A percentile compares a stretch with the other conserved stretches of the same genome.
Conservation (phyloP, 2,113 vertebrate genomes). For the Macrotis lagotis region DNA sequence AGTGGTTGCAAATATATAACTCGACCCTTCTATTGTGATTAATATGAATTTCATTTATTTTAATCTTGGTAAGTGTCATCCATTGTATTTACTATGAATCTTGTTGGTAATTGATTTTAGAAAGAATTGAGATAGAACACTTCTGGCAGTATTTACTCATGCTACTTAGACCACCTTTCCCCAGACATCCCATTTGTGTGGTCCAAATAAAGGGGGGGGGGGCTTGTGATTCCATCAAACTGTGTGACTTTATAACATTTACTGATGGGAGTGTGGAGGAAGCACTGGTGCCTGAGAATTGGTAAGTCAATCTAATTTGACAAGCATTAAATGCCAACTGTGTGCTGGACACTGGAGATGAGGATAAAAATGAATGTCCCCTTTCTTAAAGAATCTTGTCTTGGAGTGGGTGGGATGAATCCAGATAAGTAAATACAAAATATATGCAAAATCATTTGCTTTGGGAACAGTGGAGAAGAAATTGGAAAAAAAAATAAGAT, state of each 20-base stretch:
- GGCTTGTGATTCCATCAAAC: not conserved
- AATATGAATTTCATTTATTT: not conserved
- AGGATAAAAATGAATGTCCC: not conserved
- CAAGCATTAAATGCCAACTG: not conserved
- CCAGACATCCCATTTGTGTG: not conserved
- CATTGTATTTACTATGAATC: not conserved
- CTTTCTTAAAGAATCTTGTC: not conserved
- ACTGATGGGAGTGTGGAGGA: not conserved
- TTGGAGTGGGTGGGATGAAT: not conserved
- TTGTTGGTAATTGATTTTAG: not conserved
- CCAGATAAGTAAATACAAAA: not conserved
- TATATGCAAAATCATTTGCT: not conserved
- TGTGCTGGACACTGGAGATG: not conserved
- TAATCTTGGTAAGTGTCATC: not conserved
- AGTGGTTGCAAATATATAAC: not conserved
- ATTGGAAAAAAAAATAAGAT: not conserved
- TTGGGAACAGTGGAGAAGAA: not conserved
- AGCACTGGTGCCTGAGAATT: not conserved
- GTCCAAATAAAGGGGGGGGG: not conserved
- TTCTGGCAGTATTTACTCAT: conserved; percentile 2
- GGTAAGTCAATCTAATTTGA: not conserved
- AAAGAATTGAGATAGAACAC: conserved; percentile 22
- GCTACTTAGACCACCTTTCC: not conserved
- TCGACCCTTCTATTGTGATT: not conserved
- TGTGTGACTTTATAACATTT: conserved; percentile 27